Evolutionary conservation across 2,888 invertebrate species (phyloP).

Genomic region (Hyalella azteca): DNA sequence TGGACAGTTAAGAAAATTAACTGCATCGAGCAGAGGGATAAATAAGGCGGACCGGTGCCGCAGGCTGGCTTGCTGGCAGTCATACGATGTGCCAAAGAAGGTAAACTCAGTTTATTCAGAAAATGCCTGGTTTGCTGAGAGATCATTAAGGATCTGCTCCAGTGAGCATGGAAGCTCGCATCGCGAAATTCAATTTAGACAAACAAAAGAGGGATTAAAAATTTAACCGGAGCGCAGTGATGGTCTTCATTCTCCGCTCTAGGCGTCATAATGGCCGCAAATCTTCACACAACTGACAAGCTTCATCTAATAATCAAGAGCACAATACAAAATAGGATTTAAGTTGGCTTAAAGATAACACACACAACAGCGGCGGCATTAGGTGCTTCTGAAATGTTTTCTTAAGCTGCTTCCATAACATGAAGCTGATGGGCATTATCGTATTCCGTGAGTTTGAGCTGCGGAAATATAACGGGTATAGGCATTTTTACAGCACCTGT

Average conservation of each 20-base stretch:
- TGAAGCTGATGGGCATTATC: too few relatives aligned
- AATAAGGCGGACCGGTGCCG: too few relatives aligned
- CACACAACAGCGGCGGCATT: not conserved
- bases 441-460: too few relatives aligned
- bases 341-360: not conserved
- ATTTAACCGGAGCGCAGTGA: not conserved
- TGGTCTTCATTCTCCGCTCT: not conserved
- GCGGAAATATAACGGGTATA: too few relatives aligned
- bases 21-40: too few relatives aligned
- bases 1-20: slow-evolving; percentile 28
- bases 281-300: not conserved
- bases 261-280: not conserved
- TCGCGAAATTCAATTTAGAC: not conserved
- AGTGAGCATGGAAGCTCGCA: not conserved
- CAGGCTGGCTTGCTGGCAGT: too few relatives aligned
- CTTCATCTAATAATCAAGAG: not conserved
- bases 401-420: too few relatives aligned
- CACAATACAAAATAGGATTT: too few relatives aligned
- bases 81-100: too few relatives aligned
- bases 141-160: not conserved
- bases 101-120: not conserved
- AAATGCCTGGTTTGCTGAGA: not conserved
- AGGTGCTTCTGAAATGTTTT: too few relatives aligned
- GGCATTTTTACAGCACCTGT: too few relatives aligned
- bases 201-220: not conserved